A percentile compares a stretch with the other conserved stretches of the same genome.
These are phyloP conservation scores for Vireo altiloquus DNA, from an alignment of 2,113 vertebrate species.

Conservation along the genomic window DNA sequence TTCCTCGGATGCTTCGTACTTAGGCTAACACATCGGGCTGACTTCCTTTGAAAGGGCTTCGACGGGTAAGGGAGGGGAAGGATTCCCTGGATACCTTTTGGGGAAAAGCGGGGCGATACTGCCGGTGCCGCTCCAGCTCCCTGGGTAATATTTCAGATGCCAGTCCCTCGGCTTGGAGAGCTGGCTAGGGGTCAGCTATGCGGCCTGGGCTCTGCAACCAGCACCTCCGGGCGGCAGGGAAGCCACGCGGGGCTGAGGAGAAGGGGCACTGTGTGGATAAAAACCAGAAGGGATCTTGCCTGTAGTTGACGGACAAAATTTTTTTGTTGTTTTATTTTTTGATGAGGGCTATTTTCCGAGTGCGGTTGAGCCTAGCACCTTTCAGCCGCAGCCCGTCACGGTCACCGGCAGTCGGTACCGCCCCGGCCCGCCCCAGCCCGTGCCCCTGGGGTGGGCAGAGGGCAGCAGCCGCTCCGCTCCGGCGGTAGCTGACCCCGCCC, in stretches of 20 bases:
- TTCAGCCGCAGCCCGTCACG: background rate
- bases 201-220: background rate
- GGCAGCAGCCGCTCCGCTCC: background rate
- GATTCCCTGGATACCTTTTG: background rate
- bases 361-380: background rate
- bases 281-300: background rate
- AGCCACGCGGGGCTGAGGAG: no score
- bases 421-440: background rate
- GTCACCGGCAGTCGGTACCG: background rate
- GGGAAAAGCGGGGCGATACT: background rate
- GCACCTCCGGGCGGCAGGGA: background rate
- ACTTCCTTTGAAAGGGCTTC: background rate
- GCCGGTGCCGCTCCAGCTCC: background rate
- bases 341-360: rapidly evolving
- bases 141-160: background rate
- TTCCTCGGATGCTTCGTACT: background rate
- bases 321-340: no score
- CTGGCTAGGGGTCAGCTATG: background rate
- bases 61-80: background rate
- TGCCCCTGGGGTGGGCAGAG: no score
- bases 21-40: background rate
- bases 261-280: no score
- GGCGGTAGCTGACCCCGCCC: background rate
- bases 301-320: background rate
- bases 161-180: background rate